A percentile compares a stretch with the other conserved stretches of the same genome.
Evolutionary conservation across 1,140 invertebrate genomes (phyloP).

Genomic region (Hirudo medicinalis): DNA sequence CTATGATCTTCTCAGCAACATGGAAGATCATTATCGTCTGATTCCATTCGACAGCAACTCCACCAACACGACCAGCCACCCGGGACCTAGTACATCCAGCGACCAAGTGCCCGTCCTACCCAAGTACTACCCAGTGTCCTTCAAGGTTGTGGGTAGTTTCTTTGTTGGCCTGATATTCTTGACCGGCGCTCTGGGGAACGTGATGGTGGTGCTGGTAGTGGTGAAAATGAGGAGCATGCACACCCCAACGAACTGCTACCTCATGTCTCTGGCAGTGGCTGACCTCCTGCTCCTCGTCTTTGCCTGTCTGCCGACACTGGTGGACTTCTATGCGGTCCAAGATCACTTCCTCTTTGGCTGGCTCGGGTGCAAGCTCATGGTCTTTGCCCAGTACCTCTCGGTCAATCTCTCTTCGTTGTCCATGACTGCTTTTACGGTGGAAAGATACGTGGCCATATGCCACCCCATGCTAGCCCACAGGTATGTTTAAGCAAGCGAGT

Average conservation of each 20-base stretch:
- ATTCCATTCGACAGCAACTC: background rate
- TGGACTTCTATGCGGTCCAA: constrained; percentile 50
- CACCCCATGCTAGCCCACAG: constrained; percentile 74
- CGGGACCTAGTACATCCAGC: constrained; percentile 1
- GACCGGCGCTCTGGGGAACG: constrained; percentile 35
- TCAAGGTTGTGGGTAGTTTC: constrained; percentile 47
- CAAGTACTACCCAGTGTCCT: constrained; percentile 43
- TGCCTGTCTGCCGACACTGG: constrained; percentile 48
- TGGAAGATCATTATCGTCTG: too few species aligned
- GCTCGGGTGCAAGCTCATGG: constrained; percentile 46
- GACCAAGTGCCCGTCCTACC: constrained; percentile 23
- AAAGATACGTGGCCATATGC: constrained; percentile 85
- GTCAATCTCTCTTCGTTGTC: constrained; percentile 76
- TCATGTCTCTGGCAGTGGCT: constrained; percentile 79
- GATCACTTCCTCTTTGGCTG: constrained; percentile 50
- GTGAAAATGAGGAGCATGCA: constrained; percentile 43
- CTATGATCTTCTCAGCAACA: too few species aligned
- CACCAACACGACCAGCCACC: background rate
- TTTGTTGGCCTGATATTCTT: constrained; percentile 49
- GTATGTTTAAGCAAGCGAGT: constrained; percentile 16
- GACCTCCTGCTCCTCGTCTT: constrained; percentile 68
- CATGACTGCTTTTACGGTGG: constrained; percentile 82
- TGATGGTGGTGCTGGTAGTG: constrained; percentile 43
- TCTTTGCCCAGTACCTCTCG: constrained; percentile 54
- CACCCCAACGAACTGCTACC: constrained; percentile 67